These are phyloP conservation scores for Ophion slaviceki DNA, from an alignment of 2,888 invertebrate species.

Conservation along the genomic window DNA sequence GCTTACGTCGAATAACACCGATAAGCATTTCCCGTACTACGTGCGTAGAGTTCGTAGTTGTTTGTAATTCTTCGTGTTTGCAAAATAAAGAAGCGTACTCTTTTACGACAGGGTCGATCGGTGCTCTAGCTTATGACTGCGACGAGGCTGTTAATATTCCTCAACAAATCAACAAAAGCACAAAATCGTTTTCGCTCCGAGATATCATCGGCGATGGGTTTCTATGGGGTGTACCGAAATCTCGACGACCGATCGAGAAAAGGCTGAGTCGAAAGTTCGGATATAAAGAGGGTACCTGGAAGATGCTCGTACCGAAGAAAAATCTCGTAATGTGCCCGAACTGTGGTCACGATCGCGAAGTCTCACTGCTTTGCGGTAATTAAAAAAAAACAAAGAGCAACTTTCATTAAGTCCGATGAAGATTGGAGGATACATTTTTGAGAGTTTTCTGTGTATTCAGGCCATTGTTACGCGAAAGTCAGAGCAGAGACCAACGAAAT, in stretches of 20 bases:
- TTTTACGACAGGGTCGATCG: constrained; percentile 76
- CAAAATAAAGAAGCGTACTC: neutral
- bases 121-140: constrained; percentile 76
- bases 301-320: constrained; percentile 89
- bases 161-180: constrained; percentile 45
- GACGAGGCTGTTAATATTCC: constrained; percentile 65
- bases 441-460: constrained; percentile 84
- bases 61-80: neutral
- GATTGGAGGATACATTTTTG: constrained; percentile 18
- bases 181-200: constrained; percentile 85
- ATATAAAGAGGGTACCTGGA: constrained; percentile 87
- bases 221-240: constrained; percentile 93
- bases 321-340: constrained; percentile 90
- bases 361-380: constrained; percentile 92
- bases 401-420: neutral
- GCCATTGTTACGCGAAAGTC: constrained; percentile 93
- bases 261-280: constrained; percentile 91
- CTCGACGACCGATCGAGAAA: constrained; percentile 90
- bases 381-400: constrained; percentile 61
- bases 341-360: constrained; percentile 94
- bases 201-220: constrained; percentile 90
- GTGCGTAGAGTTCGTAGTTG: neutral
- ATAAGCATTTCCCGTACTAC: neutral
- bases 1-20: no score
- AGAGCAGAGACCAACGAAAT: constrained; percentile 92